Evolutionary conservation across 2,888 invertebrate species (phyloP), one percentile per base, ranked within the genome.

Genomic region (Heliconius charithonia): DNA sequence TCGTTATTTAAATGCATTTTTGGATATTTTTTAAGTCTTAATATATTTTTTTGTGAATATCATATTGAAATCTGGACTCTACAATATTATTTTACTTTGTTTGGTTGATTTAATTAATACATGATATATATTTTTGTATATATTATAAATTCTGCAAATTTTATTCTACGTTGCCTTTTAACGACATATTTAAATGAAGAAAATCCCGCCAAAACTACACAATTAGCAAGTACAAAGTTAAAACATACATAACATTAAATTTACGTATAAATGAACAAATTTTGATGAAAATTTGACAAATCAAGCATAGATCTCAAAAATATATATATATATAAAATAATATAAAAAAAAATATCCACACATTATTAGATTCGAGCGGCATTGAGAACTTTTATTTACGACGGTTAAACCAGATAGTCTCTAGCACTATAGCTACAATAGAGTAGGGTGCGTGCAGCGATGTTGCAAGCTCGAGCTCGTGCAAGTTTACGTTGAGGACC

Each of bases 381-480:
- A 65, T 65, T 74, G 65, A 74, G 41, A 45, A 56, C 13, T 72
- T 72, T 74, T 41, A 63, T 25, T 74, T 74, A 59, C 37, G 74
- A 74, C 74, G 65, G 74, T 74, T 74, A 76, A 67, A 69, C 72
- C 67, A 69, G 74, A 65, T 67, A 79, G 66, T 56, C 22, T 32
- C 71, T 71, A 71, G 71, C 32, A 56, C 32, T 59, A 59, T 32
- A 76, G 45, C 69, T 72, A 81, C 80, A 79, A 81, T 80, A 70
- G 74, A 66, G 80, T 79, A 83, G 84, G 83, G 82, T 79, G 83
- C 82, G 81, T 84, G 85, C 86, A 88, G 78, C 79, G 84, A 83
- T 76, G 87, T 87, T 86, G 87, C 87, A 87, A 83, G 86, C 87
- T 86, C 84, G 83, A 82, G 76, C 82, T 81, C 81, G 74, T 83